phyloP scores from a whole-genome alignment of 2,113 vertebrate species.

The Labrus mixtus region DNA sequence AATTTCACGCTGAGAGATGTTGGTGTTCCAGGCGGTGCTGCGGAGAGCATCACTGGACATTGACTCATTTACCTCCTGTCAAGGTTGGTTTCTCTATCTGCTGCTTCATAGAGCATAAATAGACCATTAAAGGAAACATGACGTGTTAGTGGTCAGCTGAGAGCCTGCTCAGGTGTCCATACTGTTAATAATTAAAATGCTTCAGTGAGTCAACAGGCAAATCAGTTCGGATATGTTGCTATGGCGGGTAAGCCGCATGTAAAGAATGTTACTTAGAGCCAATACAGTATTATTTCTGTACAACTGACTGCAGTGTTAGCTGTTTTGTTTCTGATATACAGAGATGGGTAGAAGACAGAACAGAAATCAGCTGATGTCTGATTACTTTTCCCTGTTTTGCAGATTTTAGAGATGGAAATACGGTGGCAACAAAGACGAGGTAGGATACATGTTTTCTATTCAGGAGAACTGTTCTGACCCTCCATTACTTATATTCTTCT shows the following conservation, averaged over 20 bases:
- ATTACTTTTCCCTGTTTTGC: slow-evolving; percentile 42
- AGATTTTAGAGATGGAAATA: slow-evolving; percentile 69
- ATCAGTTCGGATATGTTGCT: slow-evolving; percentile 75
- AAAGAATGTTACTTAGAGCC: neutral
- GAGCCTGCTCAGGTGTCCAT: slow-evolving; percentile 66
- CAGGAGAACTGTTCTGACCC: neutral
- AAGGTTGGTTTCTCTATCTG: slow-evolving; percentile 60
- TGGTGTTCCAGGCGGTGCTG: slow-evolving; percentile 24
- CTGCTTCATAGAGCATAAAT: neutral
- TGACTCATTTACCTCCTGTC: slow-evolving; percentile 4
- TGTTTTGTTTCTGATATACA: neutral
- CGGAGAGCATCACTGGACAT: slow-evolving; percentile 9
- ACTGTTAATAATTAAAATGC: slow-evolving; percentile 81
- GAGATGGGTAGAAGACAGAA: neutral
- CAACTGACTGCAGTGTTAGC: neutral
- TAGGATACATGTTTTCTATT: slow-evolving; percentile 50
- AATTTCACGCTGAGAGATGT: slow-evolving; percentile 23
- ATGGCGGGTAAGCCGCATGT: slow-evolving; percentile 76
- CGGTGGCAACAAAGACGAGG: slow-evolving; percentile 55
- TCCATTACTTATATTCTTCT: no score
- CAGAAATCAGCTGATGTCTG: slow-evolving; percentile 16
- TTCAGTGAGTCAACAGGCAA: slow-evolving; percentile 68
- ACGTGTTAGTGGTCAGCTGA: slow-evolving; percentile 16
- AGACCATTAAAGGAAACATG: neutral
- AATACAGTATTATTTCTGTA: neutral